Conservation (phyloP, 2,797 vertebrate species). For the Gambusia yucatana region DNA sequence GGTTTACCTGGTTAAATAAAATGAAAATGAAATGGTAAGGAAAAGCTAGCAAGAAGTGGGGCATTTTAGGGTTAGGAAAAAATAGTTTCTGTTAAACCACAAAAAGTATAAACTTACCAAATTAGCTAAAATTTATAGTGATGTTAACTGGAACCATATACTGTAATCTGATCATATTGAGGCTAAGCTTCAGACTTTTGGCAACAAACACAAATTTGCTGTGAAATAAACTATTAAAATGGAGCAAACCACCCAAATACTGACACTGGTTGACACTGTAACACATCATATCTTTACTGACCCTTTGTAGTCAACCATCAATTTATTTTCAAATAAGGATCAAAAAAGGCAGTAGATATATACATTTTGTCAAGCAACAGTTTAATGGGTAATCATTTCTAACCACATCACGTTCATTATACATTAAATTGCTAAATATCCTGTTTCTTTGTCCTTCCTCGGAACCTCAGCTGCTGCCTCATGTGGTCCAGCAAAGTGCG, state of each 20-base stretch:
- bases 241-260: not conserved
- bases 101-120: not conserved
- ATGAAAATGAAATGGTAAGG: not conserved
- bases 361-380: not conserved
- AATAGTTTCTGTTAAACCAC: too few species aligned
- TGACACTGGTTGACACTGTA: not conserved
- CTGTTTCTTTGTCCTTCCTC: conserved; percentile 64
- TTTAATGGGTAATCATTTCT: conserved; percentile 46
- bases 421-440: conserved; percentile 13
- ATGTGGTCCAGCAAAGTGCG: conserved; percentile 58
- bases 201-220: not conserved
- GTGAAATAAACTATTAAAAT: not conserved
- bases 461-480: conserved; percentile 68
- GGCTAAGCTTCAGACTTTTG: not conserved
- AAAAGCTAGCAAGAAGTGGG: not conserved
- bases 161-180: not conserved
- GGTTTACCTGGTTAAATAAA: too few species aligned
- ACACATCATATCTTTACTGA: not conserved
- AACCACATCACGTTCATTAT: conserved; percentile 8
- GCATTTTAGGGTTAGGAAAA: not conserved
- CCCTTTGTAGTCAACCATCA: not conserved
- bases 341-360: not conserved
- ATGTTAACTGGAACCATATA: not conserved
- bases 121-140: not conserved
- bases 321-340: not conserved